These are phyloP conservation scores for Nerophis ophidion DNA, from an alignment of 2,113 vertebrate species.

Conservation along the genomic window DNA sequence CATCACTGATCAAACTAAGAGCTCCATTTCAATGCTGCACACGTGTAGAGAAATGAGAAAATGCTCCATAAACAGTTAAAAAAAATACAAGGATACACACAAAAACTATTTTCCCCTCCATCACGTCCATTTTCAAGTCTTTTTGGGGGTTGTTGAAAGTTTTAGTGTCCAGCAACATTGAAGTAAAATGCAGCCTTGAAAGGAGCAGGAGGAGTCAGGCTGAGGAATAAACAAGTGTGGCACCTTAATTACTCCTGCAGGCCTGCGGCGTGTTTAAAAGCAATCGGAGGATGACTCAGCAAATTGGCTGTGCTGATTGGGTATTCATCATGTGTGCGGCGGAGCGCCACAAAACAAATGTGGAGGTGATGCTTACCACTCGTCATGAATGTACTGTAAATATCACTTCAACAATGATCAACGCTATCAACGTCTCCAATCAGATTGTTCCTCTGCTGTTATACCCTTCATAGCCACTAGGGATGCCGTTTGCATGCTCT, in stretches of 20 bases:
- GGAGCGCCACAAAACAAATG: constrained; percentile 23
- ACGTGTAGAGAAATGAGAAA: constrained; percentile 1
- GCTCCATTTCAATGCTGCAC: constrained; percentile 40
- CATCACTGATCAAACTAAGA: constrained; percentile 43
- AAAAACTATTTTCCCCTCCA: background rate
- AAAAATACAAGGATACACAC: constrained; percentile 9
- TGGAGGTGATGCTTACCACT: no score
- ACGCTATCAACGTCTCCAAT: no score
- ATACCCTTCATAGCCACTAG: no score
- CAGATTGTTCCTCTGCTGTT: no score
- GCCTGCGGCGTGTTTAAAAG: constrained; percentile 62
- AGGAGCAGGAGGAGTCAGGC: constrained; percentile 29
- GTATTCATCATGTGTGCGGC: constrained; percentile 58
- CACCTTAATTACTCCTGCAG: constrained; percentile 57
- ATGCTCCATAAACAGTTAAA: background rate
- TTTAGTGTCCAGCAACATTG: constrained; percentile 6
- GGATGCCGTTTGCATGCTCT: no score
- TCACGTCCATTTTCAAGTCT: background rate
- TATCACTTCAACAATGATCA: no score
- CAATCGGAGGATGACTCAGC: constrained; percentile 70
- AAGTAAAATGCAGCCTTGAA: constrained; percentile 19
- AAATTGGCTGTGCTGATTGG: constrained; percentile 71
- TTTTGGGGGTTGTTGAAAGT: background rate
- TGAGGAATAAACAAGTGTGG: constrained; percentile 50
- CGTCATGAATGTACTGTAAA: no score